Base-by-base conservation (phyloP, 2,888 invertebrate genomes). In the Frankliniella intonsa region DNA sequence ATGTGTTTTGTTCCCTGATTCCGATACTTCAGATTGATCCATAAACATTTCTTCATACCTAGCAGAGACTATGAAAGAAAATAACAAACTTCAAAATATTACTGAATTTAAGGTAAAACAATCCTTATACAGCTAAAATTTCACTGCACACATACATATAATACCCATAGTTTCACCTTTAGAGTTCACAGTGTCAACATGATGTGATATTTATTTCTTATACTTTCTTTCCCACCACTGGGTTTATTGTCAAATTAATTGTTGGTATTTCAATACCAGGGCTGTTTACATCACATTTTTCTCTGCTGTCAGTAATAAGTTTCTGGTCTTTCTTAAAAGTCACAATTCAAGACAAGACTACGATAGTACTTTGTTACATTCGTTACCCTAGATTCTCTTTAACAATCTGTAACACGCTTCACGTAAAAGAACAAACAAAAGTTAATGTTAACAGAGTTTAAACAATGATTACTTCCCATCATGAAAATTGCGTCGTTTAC, bases 1-100 rank as follows among this genome's bases (percentile, higher is more conserved):
- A 76, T 76, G 69, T 38, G 38, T 76, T 25, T 76, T 76, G 69
- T 76, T 76, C 69, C 69, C 69, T 76, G 69, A 22, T 76, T 76
- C 69, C 69, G 25, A 76, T 76, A 76, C 69, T 25, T 76, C 25
- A 76, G 12, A 25, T n/a, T 76, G 25, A 76, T 76, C 69, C 69
- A 76, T 76, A 10, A 12, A 76, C 12, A 76, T 25, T 76, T 76
- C 25, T 10, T 22, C 12, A 22, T 25, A 76, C 22, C 0, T 76
- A 12, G 8, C 22, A 76, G 22, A 22, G 25, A 25, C 12, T 22
- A 11, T n/a, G 0, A 69, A 3, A 69, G 3, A 19, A 69, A 3
- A 69, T 11, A n/a, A 69, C n/a, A 22, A 10, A 22, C 25, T 12
- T 76, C 25, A 12, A 25, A 76, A 25, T 25, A 9, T 8, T 25